A percentile compares a stretch with the other conserved stretches of the same genome.
Conservation (phyloP, 2,888 invertebrate species). For the Antitype chi region DNA sequence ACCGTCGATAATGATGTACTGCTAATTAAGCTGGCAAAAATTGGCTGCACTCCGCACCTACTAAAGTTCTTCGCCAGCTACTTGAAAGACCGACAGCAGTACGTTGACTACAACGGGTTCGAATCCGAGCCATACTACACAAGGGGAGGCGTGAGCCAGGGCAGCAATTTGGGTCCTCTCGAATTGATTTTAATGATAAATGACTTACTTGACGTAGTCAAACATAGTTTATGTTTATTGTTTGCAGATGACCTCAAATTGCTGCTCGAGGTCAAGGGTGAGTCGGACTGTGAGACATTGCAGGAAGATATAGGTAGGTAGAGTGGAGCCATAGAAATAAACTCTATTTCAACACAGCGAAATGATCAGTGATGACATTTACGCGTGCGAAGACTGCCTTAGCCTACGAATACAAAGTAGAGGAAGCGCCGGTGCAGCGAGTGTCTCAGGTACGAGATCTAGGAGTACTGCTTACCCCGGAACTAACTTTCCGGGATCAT, state of each 20-base stretch:
- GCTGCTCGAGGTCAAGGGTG: not conserved
- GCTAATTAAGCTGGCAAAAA: no score
- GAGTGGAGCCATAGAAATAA: not conserved
- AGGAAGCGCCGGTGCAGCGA: not conserved
- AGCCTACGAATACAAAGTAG: not conserved
- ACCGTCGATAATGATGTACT: no score
- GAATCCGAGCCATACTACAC: no score
- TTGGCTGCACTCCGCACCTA: no score
- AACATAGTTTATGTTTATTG: not conserved
- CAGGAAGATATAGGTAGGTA: not conserved
- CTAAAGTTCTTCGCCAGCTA: no score
- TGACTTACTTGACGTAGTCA: not conserved
- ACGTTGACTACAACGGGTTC: no score
- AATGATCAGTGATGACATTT: not conserved
- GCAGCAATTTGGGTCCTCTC: no score
- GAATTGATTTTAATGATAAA: not conserved
- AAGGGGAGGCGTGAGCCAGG: no score
- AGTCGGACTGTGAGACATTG: not conserved
- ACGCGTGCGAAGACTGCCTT: not conserved
- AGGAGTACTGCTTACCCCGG: not conserved
- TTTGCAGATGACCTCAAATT: slow-evolving; percentile 9
- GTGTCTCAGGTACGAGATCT: not conserved
- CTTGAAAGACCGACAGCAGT: no score
- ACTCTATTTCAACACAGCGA: not conserved
- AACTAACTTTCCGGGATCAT: no score